These are phyloP conservation scores for Mallotus villosus DNA, from an alignment of 2,797 vertebrate genomes.

Conservation along the genomic window DNA sequence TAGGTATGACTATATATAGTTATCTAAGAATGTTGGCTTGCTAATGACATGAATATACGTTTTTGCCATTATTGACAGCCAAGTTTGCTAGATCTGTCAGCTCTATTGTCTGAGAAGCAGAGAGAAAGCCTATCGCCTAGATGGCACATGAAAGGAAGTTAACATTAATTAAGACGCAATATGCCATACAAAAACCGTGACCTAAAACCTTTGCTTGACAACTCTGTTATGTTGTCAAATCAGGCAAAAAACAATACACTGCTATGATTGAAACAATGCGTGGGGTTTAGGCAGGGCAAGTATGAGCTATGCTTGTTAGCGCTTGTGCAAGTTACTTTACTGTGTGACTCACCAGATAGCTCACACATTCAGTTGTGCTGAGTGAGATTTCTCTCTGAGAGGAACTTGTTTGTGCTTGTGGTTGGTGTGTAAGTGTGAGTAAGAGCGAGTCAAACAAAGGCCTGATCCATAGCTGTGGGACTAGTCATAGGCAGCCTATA, in stretches of 20 bases:
- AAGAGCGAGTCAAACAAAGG: neutral
- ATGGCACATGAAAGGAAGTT: neutral
- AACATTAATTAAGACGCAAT: neutral
- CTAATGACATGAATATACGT: neutral
- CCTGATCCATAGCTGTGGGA: neutral
- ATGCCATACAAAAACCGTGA: neutral
- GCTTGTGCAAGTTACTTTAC: neutral
- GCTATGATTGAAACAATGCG: no score
- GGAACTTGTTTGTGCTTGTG: conserved; percentile 1
- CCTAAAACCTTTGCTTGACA: neutral
- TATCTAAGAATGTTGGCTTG: no score
- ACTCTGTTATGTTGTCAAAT: no score
- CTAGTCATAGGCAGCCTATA: neutral
- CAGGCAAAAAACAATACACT: no score
- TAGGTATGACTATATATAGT: no score
- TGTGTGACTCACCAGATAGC: neutral
- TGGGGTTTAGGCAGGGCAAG: no score
- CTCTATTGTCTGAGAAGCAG: neutral
- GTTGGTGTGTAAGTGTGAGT: neutral
- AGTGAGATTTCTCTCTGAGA: neutral
- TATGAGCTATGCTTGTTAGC: neutral
- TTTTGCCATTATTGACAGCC: neutral
- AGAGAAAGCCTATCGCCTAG: neutral
- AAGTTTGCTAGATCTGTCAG: neutral
- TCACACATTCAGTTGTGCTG: neutral